Evolutionary conservation across 2,797 vertebrate genomes (phyloP).

Genomic region (Chelonia mydas): DNA sequence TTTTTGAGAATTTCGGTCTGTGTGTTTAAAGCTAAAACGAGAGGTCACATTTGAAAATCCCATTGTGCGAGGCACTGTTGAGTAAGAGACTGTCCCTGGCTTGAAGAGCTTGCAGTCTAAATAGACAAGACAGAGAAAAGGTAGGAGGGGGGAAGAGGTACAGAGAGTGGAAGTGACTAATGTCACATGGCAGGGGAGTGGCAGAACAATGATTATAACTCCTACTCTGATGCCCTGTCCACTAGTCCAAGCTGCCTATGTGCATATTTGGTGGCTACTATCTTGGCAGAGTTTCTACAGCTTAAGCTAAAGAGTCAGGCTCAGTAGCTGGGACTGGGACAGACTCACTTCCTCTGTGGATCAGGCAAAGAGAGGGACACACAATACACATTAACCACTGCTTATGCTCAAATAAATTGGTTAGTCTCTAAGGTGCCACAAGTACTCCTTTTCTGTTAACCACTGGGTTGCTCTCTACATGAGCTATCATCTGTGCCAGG

Average conservation of each 20-base stretch:
- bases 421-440: too few species aligned
- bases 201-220: not conserved
- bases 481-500: not conserved
- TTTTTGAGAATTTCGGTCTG: not conserved
- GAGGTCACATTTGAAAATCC: not conserved
- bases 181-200: not conserved
- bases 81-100: not conserved
- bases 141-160: not conserved
- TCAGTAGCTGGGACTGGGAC: not conserved
- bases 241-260: not conserved
- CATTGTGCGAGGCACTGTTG: not conserved
- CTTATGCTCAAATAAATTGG: too few species aligned
- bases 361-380: not conserved
- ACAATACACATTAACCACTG: not conserved
- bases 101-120: not conserved
- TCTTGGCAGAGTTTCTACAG: not conserved
- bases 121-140: not conserved
- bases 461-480: not conserved
- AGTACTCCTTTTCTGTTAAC: not conserved
- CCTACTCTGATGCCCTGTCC: not conserved
- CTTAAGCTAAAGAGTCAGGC: not conserved
- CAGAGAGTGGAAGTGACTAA: not conserved
- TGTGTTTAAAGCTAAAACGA: not conserved
- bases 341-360: not conserved
- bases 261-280: not conserved